Conservation (phyloP, 2,888 invertebrate genomes). For the Cryptophagus acutangulus region DNA sequence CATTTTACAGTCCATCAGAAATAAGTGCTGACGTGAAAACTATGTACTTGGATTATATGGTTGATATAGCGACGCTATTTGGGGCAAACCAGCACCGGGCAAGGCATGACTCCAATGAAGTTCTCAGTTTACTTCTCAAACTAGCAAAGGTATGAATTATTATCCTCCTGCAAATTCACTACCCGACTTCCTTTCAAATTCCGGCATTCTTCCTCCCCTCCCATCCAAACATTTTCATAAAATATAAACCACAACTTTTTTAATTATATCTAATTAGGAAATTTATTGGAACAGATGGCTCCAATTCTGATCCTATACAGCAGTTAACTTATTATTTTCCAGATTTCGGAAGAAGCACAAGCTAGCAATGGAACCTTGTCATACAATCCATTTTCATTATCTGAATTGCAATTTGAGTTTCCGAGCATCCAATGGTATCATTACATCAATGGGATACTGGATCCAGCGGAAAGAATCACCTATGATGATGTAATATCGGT, state of each 20-base stretch:
- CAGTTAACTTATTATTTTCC: not conserved
- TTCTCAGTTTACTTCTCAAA: constrained; percentile 37
- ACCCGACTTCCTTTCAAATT: not conserved
- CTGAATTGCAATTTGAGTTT: constrained; percentile 50
- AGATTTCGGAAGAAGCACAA: constrained; percentile 33
- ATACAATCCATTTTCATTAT: constrained; percentile 36
- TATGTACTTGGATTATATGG: constrained; percentile 37
- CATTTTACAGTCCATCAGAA: constrained; percentile 26
- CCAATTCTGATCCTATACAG: not conserved
- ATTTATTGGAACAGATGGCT: no score
- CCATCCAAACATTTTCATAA: not conserved
- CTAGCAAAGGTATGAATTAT: constrained; percentile 35
- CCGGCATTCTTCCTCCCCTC: not conserved
- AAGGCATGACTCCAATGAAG: constrained; percentile 35
- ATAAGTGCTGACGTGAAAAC: constrained; percentile 30
- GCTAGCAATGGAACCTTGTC: constrained; percentile 24
- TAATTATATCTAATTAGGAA: no score
- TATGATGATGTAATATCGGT: constrained; percentile 40
- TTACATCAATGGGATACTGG: constrained; percentile 38
- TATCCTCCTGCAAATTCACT: no score
- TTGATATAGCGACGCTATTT: constrained; percentile 37
- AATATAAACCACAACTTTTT: no score
- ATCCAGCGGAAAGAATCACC: constrained; percentile 31
- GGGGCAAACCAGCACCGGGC: constrained; percentile 34
- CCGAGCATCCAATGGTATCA: constrained; percentile 41